Conservation (phyloP, 2,888 invertebrate genomes). For the Epinotia brunnichana region DNA sequence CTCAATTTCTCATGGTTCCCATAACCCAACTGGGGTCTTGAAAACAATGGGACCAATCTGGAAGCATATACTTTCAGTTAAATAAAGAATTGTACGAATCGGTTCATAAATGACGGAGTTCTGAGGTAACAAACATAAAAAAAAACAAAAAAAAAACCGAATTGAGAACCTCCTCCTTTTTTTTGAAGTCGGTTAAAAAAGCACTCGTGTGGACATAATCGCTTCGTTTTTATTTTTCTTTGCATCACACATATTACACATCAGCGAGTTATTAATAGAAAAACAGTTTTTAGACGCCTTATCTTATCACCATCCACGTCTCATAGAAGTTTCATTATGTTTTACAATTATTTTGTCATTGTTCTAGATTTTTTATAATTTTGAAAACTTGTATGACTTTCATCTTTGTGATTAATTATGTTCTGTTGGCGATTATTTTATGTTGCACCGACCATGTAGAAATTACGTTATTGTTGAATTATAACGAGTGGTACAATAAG, state of each 20-base stretch:
- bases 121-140: no score
- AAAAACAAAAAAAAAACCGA: no score
- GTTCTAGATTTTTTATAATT: conserved; percentile 17
- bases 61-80: no score
- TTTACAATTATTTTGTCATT: conserved; percentile 37
- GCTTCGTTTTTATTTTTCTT: conserved; percentile 22
- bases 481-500: no score
- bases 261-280: not conserved
- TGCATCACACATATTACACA: not conserved
- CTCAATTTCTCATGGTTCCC: no score
- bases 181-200: no score
- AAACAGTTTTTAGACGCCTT: conserved; percentile 20
- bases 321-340: conserved; percentile 55
- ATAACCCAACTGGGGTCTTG: no score
- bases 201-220: not conserved
- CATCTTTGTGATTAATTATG: conserved; percentile 47
- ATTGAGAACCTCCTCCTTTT: no score
- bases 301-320: conserved; percentile 51
- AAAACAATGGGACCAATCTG: no score
- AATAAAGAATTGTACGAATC: no score
- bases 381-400: conserved; percentile 57
- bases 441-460: not conserved
- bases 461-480: no score
- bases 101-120: no score
- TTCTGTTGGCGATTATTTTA: conserved; percentile 25